Conservation (phyloP, 2,113 vertebrate species). For the Osmerus mordax region DNA sequence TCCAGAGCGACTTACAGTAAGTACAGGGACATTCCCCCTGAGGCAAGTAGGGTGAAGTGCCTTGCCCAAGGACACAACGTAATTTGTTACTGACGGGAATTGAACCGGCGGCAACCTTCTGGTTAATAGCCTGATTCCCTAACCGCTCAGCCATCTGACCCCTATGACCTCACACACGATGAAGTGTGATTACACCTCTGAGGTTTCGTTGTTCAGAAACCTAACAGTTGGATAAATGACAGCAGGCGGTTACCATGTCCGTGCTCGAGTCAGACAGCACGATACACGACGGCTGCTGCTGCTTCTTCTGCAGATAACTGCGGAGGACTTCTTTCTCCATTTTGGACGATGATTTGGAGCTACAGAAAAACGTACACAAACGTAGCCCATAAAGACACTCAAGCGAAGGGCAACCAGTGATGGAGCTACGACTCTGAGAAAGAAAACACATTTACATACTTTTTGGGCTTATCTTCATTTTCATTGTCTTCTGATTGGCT, state of each 20-base stretch:
- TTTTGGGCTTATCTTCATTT: slow-evolving; percentile 56
- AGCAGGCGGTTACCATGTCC: slow-evolving; percentile 72
- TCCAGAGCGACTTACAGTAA: no score
- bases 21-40: no score
- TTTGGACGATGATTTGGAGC: slow-evolving; percentile 15
- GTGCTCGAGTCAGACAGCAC: slow-evolving; percentile 84
- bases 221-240: neutral
- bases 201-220: neutral
- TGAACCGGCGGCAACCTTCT: no score
- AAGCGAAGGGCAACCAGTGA: no score
- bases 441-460: slow-evolving; percentile 30
- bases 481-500: slow-evolving; percentile 78
- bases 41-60: no score
- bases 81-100: no score
- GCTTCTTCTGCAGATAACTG: slow-evolving; percentile 79
- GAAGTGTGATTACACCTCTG: neutral
- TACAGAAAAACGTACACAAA: slow-evolving; percentile 2
- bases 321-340: neutral
- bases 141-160: no score
- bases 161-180: no score
- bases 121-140: no score
- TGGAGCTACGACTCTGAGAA: neutral
- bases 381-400: neutral
- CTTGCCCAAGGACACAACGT: no score
- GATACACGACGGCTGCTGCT: slow-evolving; percentile 75